Evolutionary conservation across 2,888 invertebrate genomes (phyloP).

Genomic region (Steinernema scapterisci): DNA sequence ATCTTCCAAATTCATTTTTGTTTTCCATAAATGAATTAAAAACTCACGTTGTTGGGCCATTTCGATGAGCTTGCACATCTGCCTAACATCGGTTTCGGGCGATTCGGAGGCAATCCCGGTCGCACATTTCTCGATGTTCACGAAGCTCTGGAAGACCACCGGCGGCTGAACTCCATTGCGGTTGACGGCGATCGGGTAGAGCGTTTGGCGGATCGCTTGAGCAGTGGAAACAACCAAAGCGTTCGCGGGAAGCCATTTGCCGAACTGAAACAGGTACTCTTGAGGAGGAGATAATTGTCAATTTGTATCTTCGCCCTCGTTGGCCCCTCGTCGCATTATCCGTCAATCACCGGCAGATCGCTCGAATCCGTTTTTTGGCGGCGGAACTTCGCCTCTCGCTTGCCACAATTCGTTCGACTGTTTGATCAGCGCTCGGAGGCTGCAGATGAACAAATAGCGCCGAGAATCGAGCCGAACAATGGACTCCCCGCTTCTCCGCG

Average conservation of each 20-base stretch:
- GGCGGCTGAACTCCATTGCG: neutral
- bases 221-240: conserved; percentile 40
- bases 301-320: neutral
- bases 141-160: neutral
- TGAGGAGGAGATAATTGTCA: neutral
- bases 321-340: neutral
- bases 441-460: conserved; percentile 8
- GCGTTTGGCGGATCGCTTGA: conserved; percentile 43
- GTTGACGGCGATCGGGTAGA: conserved; percentile 40
- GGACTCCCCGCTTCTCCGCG: neutral
- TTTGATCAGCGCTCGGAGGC: conserved; percentile 12
- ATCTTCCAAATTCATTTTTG: too few species aligned
- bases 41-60: conserved; percentile 36
- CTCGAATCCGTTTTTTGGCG: too few species aligned
- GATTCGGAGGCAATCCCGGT: conserved; percentile 26
- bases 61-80: conserved; percentile 33
- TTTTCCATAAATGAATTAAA: too few species aligned
- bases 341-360: too few species aligned
- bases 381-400: too few species aligned
- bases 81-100: conserved; percentile 16
- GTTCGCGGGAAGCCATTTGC: conserved; percentile 22
- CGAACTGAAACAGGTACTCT: conserved; percentile 3
- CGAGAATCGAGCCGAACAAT: conserved; percentile 17
- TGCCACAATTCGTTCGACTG: neutral
- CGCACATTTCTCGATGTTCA: conserved; percentile 28